These are phyloP conservation scores for Acleris sparsana DNA, from an alignment of 2,888 invertebrate species.

Conservation along the genomic window DNA sequence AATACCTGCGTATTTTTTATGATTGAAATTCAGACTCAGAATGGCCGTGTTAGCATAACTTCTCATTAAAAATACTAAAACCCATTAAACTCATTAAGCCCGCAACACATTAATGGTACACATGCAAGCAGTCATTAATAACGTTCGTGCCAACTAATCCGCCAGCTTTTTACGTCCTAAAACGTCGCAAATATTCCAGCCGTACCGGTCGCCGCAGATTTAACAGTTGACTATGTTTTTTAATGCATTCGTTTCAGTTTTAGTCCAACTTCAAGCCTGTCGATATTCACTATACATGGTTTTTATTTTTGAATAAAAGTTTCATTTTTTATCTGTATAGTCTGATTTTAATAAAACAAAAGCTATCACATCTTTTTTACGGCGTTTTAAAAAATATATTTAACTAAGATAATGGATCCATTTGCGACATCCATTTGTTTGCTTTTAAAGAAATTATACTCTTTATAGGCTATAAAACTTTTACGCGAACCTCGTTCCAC, in stretches of 20 bases:
- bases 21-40: too few species aligned
- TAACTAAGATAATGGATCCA: slow-evolving; percentile 8
- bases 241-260: background rate
- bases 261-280: slow-evolving; percentile 3
- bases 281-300: background rate
- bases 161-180: slow-evolving; percentile 23
- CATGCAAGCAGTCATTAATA: slow-evolving; percentile 34
- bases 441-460: slow-evolving; percentile 22
- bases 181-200: slow-evolving; percentile 19
- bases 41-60: too few species aligned
- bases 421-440: slow-evolving; percentile 7
- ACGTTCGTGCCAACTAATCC: slow-evolving; percentile 34
- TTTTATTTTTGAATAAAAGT: background rate
- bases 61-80: background rate
- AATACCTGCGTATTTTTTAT: too few species aligned
- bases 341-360: background rate
- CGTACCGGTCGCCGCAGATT: slow-evolving; percentile 12
- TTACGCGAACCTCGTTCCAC: background rate
- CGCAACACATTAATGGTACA: slow-evolving; percentile 16
- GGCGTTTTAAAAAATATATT: slow-evolving; percentile 1
- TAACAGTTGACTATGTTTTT: background rate
- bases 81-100: slow-evolving; percentile 20
- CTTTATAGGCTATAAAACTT: slow-evolving; percentile 3
- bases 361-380: background rate
- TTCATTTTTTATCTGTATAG: background rate